Base-by-base conservation (phyloP, 2,888 invertebrate species). In the Andrena marginata region DNA sequence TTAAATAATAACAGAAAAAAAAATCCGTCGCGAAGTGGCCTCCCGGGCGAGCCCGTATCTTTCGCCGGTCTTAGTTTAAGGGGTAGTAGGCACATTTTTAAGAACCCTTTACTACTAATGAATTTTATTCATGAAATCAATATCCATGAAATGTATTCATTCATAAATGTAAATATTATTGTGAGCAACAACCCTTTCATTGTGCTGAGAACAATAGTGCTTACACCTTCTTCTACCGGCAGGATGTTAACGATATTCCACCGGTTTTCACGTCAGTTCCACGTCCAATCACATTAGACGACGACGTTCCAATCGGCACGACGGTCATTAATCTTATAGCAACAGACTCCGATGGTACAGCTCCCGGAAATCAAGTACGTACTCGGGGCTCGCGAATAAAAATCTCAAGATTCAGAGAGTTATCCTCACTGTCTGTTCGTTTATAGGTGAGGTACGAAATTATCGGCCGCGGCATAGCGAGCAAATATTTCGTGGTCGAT, bases 211-310 rank as follows among this genome's bases (percentile, higher is more conserved):
- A 31, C 63, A 51, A 49, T 51, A 10, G 48, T 49, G 59, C 20
- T 23, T 56, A 59, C 1, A 26, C 63, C 82, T 8, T 7, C 8
- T 71, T 65, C 7, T 56, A 63, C 13, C 16, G 29, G n/a, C 94
- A 97, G 96, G 98, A 98, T 93, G 96, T 97, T 85, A 98, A 98
- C 93, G 98, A 98, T 94, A 97, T 98, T 87, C 96, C 98, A 0
- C 98, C 98, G 6, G 96, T 98, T 69, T 98, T 98, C 93, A 97
- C 97, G 0, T 96, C 97, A 0, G 96, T 97, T 0, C 97, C 97
- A 0, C 96, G 97, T 70, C 97, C 98, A 0, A 96, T 98, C 1
- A 97, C 97, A 0, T 95, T 98, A 13, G 97, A 97, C 89, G 98
- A 98, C 90, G 97, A 97, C 49, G 96, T 97, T 0, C 95, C 97